Conservation (phyloP, 35 echinoderm and acorn worm species). For the Anneissia japonica region DNA sequence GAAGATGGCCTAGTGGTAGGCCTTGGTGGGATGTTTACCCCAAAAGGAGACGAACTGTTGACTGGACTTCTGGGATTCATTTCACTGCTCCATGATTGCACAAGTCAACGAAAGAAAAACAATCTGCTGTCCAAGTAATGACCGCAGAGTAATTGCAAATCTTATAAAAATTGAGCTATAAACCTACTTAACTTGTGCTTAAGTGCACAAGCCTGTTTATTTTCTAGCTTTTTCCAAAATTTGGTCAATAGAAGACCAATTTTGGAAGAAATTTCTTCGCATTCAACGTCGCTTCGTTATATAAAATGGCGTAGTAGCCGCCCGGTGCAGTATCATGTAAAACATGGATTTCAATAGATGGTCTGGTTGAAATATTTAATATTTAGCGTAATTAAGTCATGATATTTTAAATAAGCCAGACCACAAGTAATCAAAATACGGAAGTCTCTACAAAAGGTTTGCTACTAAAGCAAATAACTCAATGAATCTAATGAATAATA, state of each 20-base stretch:
- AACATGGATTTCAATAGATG: background rate
- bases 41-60: conserved; percentile 48
- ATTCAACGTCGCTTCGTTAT: background rate
- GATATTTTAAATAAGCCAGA: too few species aligned
- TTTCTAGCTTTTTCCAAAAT: conserved; percentile 29
- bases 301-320: conserved; percentile 6
- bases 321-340: background rate
- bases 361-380: too few species aligned
- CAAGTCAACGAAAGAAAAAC: conserved; percentile 65
- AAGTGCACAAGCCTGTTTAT: conserved; percentile 49
- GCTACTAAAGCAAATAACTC: too few species aligned
- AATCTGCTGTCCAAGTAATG: conserved; percentile 24
- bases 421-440: too few species aligned
- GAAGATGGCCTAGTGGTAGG: background rate
- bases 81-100: conserved; percentile 52
- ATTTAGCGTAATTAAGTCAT: too few species aligned
- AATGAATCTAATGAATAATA: too few species aligned
- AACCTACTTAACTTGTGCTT: conserved; percentile 61
- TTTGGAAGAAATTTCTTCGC: conserved; percentile 10
- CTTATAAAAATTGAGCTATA: conserved; percentile 22
- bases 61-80: conserved; percentile 33
- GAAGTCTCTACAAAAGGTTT: too few species aligned
- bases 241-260: conserved; percentile 51
- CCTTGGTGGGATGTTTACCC: conserved; percentile 39
- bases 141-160: conserved; percentile 28